Evolutionary conservation across 2,888 invertebrate genomes (phyloP).

Genomic region (Protonemura montana): DNA sequence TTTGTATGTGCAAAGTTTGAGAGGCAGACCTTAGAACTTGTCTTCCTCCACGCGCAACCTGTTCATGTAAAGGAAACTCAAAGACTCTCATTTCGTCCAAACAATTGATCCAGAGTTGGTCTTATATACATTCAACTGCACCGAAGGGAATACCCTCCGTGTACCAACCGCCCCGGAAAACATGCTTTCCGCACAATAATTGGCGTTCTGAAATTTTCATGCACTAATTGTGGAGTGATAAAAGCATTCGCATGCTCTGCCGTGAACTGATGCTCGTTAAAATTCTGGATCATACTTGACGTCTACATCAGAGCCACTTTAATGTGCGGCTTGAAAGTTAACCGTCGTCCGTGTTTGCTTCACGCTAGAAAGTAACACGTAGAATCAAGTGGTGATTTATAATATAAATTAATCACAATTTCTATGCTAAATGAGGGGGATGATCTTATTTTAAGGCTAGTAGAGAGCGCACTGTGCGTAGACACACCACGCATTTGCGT

Average conservation of each 20-base stretch:
- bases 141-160: not conserved
- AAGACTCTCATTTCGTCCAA: not conserved
- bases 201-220: not conserved
- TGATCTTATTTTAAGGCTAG: not conserved
- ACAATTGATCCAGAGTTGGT: not conserved
- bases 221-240: not conserved
- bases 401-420: constrained; percentile 3
- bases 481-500: not conserved
- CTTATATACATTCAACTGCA: not conserved
- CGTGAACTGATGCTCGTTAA: not conserved
- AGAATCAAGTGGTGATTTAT: not conserved
- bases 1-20: not conserved
- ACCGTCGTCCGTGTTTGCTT: not conserved
- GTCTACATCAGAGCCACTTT: not conserved
- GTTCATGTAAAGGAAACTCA: not conserved
- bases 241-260: not conserved
- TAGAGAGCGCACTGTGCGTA: not conserved
- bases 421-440: not conserved
- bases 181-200: not conserved
- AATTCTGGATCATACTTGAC: not conserved
- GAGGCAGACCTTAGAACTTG: not conserved
- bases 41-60: too few species aligned
- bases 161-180: not conserved
- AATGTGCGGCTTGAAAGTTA: not conserved
- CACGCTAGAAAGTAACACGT: not conserved